Evolutionary conservation across 1,140 invertebrate species (phyloP).

Genomic region (Drosophila quadrilineata): DNA sequence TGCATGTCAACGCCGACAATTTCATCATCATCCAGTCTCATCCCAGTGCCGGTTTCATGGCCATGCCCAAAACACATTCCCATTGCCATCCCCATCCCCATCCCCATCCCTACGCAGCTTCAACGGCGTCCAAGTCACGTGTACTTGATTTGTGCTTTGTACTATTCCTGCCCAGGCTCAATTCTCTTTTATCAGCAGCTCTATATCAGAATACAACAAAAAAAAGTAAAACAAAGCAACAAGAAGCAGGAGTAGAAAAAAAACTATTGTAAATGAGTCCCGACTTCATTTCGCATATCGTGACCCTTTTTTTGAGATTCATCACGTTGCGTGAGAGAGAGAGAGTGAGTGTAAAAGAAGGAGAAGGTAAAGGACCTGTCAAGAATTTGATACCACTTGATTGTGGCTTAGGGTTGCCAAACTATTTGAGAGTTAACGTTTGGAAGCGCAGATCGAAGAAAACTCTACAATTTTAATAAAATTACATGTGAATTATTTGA

Average conservation of each 20-base stretch:
- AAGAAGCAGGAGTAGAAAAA: no score
- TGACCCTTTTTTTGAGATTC: slow-evolving; percentile 58
- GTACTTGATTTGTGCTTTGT: slow-evolving; percentile 75
- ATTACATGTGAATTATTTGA: no score
- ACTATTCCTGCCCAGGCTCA: not conserved
- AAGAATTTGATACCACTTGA: slow-evolving; percentile 62
- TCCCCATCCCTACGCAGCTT: slow-evolving; percentile 33
- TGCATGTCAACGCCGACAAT: slow-evolving; percentile 76
- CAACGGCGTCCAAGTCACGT: slow-evolving; percentile 62
- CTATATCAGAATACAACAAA: slow-evolving; percentile 50
- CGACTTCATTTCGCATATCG: slow-evolving; percentile 53
- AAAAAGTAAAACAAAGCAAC: not conserved
- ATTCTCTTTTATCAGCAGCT: slow-evolving; percentile 54
- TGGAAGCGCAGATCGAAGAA: no score
- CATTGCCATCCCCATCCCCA: slow-evolving; percentile 7
- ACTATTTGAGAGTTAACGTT: not conserved
- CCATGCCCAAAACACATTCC: not conserved
- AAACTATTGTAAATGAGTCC: slow-evolving; percentile 5
- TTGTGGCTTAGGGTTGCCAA: slow-evolving; percentile 19
- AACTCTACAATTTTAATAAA: no score
- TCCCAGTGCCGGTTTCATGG: slow-evolving; percentile 21
- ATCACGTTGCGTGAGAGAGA: slow-evolving; percentile 57
- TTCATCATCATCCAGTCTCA: slow-evolving; percentile 56
- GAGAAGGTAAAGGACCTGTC: slow-evolving; percentile 75
- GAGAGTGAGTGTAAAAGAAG: no score